phyloP scores from a whole-genome alignment of 1,140 invertebrate genomes.

The Anadara kagoshimensis region DNA sequence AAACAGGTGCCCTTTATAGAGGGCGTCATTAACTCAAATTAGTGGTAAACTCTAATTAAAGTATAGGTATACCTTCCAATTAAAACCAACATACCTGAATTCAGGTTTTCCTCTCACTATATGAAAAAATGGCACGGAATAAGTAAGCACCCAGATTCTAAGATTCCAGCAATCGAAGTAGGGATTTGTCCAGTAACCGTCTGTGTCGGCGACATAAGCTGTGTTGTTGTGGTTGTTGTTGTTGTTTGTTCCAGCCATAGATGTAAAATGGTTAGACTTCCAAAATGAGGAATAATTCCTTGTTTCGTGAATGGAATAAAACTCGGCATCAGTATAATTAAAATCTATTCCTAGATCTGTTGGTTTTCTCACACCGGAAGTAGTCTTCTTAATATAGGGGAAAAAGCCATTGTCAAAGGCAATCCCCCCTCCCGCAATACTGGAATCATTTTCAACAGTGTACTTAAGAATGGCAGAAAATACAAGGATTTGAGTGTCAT shows the following conservation, averaged over 20 bases:
- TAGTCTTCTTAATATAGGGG: constrained; percentile 32
- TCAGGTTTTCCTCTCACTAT: constrained; percentile 33
- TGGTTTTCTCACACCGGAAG: constrained; percentile 10
- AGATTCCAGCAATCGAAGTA: constrained; percentile 51
- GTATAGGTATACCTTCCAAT: no score
- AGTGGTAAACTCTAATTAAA: no score
- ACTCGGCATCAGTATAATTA: constrained; percentile 26
- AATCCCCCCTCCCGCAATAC: constrained; percentile 51
- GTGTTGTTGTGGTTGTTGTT: constrained; percentile 31
- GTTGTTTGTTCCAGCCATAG: constrained; percentile 13
- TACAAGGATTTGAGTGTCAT: constrained; percentile 39
- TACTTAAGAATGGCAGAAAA: constrained; percentile 50
- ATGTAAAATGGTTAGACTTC: constrained; percentile 17
- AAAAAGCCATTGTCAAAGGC: constrained; percentile 42
- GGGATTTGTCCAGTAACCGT: constrained; percentile 51
- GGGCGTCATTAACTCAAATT: no score
- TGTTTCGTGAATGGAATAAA: constrained; percentile 22
- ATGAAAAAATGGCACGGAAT: constrained; percentile 54
- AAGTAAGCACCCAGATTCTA: constrained; percentile 49
- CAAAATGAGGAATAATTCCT: constrained; percentile 27
- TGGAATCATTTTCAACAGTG: constrained; percentile 42
- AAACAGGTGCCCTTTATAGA: no score
- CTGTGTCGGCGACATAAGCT: constrained; percentile 28
- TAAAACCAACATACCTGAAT: constrained; percentile 49
- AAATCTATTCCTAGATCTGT: constrained; percentile 35